These are phyloP conservation scores for Mythimna vitellina DNA, from an alignment of 2,888 invertebrate species.

Conservation along the genomic window DNA sequence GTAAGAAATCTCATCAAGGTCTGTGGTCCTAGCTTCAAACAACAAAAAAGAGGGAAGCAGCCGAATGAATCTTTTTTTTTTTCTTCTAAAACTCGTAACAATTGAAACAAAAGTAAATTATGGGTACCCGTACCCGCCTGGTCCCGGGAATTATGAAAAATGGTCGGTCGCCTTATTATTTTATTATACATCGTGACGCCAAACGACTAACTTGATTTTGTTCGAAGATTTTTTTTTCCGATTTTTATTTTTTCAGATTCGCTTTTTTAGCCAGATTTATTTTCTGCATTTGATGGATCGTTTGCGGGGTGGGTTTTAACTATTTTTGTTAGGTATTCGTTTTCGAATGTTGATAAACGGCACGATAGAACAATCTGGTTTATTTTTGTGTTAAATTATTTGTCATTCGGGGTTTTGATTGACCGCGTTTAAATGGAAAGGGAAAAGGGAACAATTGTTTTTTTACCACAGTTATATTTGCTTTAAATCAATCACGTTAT, in stretches of 20 bases:
- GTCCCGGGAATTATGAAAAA: slow-evolving; percentile 83
- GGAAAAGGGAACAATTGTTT: no score
- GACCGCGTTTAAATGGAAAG: slow-evolving; percentile 4
- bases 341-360: slow-evolving; percentile 46
- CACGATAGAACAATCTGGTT: slow-evolving; percentile 23
- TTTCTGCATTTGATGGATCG: slow-evolving; percentile 57
- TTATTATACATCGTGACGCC: slow-evolving; percentile 64
- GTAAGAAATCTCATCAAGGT: slow-evolving; percentile 73
- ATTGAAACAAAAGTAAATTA: slow-evolving; percentile 90
- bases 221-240: slow-evolving; percentile 45
- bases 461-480: no score
- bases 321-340: slow-evolving; percentile 38
- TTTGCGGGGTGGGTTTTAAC: slow-evolving; percentile 35
- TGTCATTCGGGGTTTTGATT: slow-evolving; percentile 20
- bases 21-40: slow-evolving; percentile 64
- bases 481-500: no score
- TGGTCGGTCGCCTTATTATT: slow-evolving; percentile 71
- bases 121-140: slow-evolving; percentile 68
- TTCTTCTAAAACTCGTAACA: slow-evolving; percentile 81
- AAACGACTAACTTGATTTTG: slow-evolving; percentile 63
- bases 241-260: slow-evolving; percentile 34
- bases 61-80: slow-evolving; percentile 81
- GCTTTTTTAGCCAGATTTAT: slow-evolving; percentile 57
- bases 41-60: slow-evolving; percentile 75
- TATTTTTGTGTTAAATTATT: slow-evolving; percentile 16